Evolutionary conservation across 1,140 invertebrate genomes (phyloP), one percentile per base, ranked within the genome.

Genomic region (Metopolophium dirhodum): DNA sequence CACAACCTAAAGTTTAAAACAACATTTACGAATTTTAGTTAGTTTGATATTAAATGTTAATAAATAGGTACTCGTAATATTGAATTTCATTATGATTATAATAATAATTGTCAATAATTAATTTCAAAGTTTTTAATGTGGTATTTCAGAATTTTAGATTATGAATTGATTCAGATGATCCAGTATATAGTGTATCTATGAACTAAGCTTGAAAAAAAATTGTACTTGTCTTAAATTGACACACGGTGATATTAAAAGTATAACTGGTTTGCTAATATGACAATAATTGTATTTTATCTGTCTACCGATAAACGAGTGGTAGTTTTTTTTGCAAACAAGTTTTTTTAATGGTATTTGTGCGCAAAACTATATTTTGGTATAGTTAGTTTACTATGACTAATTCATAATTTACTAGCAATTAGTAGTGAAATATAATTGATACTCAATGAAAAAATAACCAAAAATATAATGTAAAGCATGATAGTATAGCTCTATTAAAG

Each of bases 1-100:
- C 98, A 95, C 98, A 99, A 94, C 98, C 98, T 98, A 95, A 47
- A 95, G 95, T 94, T 93, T 85, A 91, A 91, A 68, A 45, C 3
- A 61, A 61, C n/a, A 35, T 57, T 18, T 77, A 77, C 14, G 14
- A 77, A 14, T 68, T n/a, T 30, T 68, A n/a, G 26, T 68, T 68
- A n/a, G 1, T 61, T 61, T 30, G 57, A 77, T 77, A 77, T 7
- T 77, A 18, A n/a, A 35, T 77, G n/a, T 18, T n/a, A 77, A 77
- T 77, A n/a, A 77, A 77, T n/a, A 37, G 37, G 37, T 0, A 41
- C 41, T 41, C 41, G 41, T 41, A 68, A n/a, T n/a, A n/a, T 68
- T n/a, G 30, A 68, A 68, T 18, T 68, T 6, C n/a, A 61, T 30
- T 11, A 30, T 4, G 9, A 26, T n/a, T 68, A 7, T 18, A 68